phyloP scores from a whole-genome alignment of 1,140 invertebrate species.

The Drosophila sulfurigaster region DNA sequence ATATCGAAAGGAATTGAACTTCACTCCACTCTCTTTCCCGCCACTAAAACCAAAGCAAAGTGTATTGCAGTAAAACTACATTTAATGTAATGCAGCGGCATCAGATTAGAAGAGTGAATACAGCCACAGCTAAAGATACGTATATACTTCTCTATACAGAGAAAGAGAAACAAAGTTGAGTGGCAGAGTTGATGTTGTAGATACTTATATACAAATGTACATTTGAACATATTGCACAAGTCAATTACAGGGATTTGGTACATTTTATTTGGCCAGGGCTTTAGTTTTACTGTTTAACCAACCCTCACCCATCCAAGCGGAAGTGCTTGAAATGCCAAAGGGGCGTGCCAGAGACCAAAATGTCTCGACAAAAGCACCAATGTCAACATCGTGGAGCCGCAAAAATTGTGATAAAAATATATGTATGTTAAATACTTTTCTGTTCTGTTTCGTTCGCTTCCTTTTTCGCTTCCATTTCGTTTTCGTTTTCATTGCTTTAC shows the following conservation, averaged over 20 bases:
- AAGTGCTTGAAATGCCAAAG: constrained; percentile 15
- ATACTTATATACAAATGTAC: constrained; percentile 38
- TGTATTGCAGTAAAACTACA: constrained; percentile 19
- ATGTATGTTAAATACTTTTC: constrained; percentile 75
- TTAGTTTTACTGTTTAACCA: constrained; percentile 50
- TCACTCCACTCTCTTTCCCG: too few species aligned
- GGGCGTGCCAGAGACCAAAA: constrained; percentile 21
- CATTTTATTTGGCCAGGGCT: constrained; percentile 73
- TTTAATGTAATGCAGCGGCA: constrained; percentile 48
- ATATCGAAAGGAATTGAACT: not conserved
- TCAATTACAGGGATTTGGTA: constrained; percentile 77
- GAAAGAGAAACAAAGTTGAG: not conserved
- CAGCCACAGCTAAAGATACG: constrained; percentile 36
- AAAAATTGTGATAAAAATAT: constrained; percentile 76
- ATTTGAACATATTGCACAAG: constrained; percentile 71
- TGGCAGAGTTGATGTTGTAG: constrained; percentile 1
- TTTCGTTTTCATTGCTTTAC: constrained; percentile 5
- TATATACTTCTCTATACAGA: constrained; percentile 16
- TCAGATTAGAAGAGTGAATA: constrained; percentile 44
- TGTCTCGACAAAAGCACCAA: constrained; percentile 51
- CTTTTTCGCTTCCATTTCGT: constrained; percentile 5
- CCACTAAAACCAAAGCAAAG: not conserved
- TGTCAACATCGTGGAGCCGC: constrained; percentile 60
- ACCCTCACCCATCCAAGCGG: not conserved
- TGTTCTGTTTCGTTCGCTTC: constrained; percentile 21